phyloP scores from a whole-genome alignment of 2,113 vertebrate species.

The Cyprichromis sp. region DNA sequence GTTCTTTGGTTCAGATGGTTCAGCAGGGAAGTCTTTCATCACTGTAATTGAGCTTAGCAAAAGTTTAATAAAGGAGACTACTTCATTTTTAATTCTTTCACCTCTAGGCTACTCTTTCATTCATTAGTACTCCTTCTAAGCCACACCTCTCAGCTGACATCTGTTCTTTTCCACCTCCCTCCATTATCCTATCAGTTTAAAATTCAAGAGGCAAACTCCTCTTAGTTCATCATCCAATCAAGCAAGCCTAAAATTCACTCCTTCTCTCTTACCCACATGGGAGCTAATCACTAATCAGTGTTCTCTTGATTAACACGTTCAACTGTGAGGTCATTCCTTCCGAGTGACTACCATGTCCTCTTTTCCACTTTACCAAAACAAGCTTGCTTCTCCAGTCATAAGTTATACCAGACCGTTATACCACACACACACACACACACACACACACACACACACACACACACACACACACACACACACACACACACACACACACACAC shows the following conservation, averaged over 20 bases:
- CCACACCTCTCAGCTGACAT: conserved; percentile 27
- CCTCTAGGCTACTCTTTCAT: conserved; percentile 33
- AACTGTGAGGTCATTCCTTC: neutral
- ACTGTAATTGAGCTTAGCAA: conserved; percentile 17
- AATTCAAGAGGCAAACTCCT: conserved; percentile 26
- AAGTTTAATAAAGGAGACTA: conserved; percentile 38
- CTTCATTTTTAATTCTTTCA: conserved; percentile 46
- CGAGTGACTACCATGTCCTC: neutral
- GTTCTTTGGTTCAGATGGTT: conserved; percentile 15
- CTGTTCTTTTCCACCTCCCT: neutral
- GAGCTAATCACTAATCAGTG: conserved; percentile 20
- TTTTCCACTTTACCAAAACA: neutral
- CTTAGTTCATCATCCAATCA: conserved; percentile 31
- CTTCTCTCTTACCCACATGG: neutral
- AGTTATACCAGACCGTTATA: neutral
- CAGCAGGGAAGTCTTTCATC: conserved; percentile 27
- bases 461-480: too few relatives aligned
- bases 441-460: neutral
- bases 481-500: too few relatives aligned
- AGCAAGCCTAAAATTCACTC: conserved; percentile 1
- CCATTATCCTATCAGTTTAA: conserved; percentile 17
- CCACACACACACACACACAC: neutral
- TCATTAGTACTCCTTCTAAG: conserved; percentile 19
- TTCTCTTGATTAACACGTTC: conserved; percentile 10
- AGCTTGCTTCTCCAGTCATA: neutral